Conservation (phyloP, 2,797 vertebrate species). For the Rhadinocentrus ornatus region DNA sequence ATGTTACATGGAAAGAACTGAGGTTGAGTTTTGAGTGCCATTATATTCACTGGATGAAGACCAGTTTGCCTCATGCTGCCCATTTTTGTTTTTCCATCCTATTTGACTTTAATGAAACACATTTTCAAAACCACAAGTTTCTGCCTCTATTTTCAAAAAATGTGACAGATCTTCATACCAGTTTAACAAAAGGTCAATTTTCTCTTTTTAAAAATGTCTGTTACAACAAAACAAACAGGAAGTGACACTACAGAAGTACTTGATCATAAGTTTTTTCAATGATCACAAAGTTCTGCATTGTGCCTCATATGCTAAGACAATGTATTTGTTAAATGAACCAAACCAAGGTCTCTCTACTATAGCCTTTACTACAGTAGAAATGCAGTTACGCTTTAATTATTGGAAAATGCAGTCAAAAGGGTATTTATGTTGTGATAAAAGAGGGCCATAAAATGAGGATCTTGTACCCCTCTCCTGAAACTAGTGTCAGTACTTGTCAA, state of each 20-base stretch:
- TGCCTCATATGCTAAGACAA: no score
- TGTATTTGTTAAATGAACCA: no score
- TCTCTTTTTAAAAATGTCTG: no score
- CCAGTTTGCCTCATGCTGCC: not conserved
- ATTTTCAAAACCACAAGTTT: not conserved
- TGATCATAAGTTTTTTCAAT: no score
- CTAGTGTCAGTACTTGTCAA: conserved; percentile 8
- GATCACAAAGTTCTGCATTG: not conserved
- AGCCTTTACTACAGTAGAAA: not conserved
- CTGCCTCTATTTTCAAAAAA: not conserved
- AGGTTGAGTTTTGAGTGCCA: not conserved
- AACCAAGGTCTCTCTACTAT: no score
- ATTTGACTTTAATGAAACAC: no score
- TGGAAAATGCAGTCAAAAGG: not conserved
- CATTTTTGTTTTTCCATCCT: not conserved
- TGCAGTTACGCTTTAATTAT: not conserved
- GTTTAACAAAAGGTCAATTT: not conserved
- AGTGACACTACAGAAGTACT: not conserved
- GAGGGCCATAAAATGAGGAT: not conserved
- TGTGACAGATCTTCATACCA: not conserved
- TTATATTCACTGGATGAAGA: not conserved
- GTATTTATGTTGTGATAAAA: no score
- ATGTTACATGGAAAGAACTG: not conserved
- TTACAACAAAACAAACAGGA: no score
- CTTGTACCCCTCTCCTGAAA: conserved; percentile 10